Base-by-base conservation (phyloP, 2,797 vertebrate species). In the Macropodus opercularis region DNA sequence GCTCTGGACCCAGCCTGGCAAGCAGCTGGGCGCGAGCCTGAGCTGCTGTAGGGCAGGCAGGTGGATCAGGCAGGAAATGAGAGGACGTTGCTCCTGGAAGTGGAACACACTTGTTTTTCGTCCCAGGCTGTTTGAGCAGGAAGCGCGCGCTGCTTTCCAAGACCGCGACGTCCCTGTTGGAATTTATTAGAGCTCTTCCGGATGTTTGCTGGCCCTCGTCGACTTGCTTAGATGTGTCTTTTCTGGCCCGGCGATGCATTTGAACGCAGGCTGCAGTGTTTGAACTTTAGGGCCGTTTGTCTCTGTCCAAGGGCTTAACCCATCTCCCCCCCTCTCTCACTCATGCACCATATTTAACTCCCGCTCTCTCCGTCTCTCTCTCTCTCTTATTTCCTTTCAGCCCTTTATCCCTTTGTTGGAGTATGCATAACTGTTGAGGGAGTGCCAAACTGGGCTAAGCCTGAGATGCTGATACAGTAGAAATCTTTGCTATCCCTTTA, bases 391-490 rank as follows among this genome's bases (percentile, higher is more conserved):
- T 84, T 79, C 69, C 71, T 77, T 17, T 29, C 6, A 32, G 62
- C 43, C 69, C 63, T 75, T 79, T 69, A 72, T 81, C 67, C 53
- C 65, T 82, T 83, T 77, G 76, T 82, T 77, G 60, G 67, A 84
- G 74, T 66, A 61, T 75, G 80, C 65, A 71, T 82, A 85, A 61
- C 62, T 73, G 69, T 86, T 88, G 79, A 88, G 77, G 69, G 72
- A 82, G 75, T 69, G 76, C 80, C 77, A 83, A 85, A 84, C 79
- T 75, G 78, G 79, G 81, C 80, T 72, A 76, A 82, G 61, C 48
- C 53, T 60, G 84, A 91, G 89, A 90, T 92, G 92, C 92, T 93
- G 93, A 93, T 90, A 85, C 88, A 91, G 89, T 88, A 84, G 83
- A 90, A 92, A 90, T 77, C 81, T 75, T 80, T 48, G 58, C 78